Base-by-base conservation (phyloP, 2,797 vertebrate species). In the Alcedo quadribrachys region DNA sequence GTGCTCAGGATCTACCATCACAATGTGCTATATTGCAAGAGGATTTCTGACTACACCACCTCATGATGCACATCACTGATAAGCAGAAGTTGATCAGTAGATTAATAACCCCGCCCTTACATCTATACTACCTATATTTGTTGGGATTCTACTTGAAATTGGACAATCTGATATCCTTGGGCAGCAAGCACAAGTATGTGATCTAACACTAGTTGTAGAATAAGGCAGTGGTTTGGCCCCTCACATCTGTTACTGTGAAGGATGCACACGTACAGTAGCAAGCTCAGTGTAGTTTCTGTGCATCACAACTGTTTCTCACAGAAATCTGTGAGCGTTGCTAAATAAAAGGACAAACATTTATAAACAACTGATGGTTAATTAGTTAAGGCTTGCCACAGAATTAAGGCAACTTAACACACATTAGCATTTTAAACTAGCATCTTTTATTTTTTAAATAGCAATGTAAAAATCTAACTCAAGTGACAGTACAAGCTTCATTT, bases 211-310 rank as follows among this genome's bases (percentile, higher is more conserved):
- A 9, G 12, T 1, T 60, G 63, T 81, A 55, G 51, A 76, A 69
- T 14, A 28, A 58, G 7, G 7, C 7, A 48, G 51, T 8, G 5
- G 14, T 57, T n/a, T 54, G 8, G 9, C 14, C 6, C 69, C 75
- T 30, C 58, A n/a, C 7, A 60, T 21, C 77, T 66, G 11, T 63
- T 8, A 19, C 37, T 1, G 2, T 5, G 25, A 19, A 67, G 22
- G 33, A 40, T 0, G 22, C 2, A 25, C 0, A 5, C 0, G 5
- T 35, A 67, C 27, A 76, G 32, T 1, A 32, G 3, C 75, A 62
- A 76, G 32, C 22, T 63, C 24, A 65, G 27, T 22, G 62, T 20
- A 24, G 20, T 12, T 70, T 61, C 37, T 79, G 27, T n/a, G 7
- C 11, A 79, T 35, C 40, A 40, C n/a, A 84, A 63, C 37, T 28